Conservation (phyloP, 2,113 vertebrate species). For the Notothenia rossii region DNA sequence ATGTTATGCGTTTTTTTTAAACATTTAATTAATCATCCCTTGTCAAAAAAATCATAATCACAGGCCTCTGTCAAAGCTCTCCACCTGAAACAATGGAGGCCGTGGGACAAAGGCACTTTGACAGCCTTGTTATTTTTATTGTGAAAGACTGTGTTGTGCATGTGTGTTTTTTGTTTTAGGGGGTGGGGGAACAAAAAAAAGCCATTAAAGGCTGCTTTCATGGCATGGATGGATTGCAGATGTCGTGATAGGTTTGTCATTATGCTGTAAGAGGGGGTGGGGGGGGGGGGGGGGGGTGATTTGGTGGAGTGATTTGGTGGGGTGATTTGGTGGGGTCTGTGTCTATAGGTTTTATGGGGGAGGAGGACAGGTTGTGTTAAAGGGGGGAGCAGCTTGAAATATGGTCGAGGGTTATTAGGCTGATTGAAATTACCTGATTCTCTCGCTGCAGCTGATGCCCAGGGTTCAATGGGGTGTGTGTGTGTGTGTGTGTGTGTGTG, state of each 20-base stretch:
- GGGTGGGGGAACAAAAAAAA: conserved; percentile 24
- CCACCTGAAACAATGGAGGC: conserved; percentile 67
- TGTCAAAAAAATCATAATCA: conserved; percentile 60
- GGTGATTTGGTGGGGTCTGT: conserved; percentile 32
- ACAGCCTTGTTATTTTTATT: conserved; percentile 63
- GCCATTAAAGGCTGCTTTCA: conserved; percentile 60
- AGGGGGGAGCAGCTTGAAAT: conserved; percentile 71
- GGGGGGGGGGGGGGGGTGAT: not conserved
- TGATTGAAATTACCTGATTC: conserved; percentile 78
- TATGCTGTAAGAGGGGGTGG: conserved; percentile 44
- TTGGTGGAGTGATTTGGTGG: conserved; percentile 35
- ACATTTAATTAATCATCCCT: conserved; percentile 63
- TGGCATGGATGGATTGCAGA: conserved; percentile 60
- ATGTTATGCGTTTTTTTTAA: conserved; percentile 34
- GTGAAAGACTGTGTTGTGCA: conserved; percentile 39
- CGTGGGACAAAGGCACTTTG: conserved; percentile 42
- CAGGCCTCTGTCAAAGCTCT: conserved; percentile 34
- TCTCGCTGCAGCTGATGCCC: conserved; percentile 72
- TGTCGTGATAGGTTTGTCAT: conserved; percentile 61
- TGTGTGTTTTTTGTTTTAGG: conserved; percentile 31
- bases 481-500: no score
- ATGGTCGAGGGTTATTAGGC: conserved; percentile 74
- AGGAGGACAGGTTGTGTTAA: conserved; percentile 66
- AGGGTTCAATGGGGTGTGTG: conserved; percentile 22
- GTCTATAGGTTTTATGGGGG: conserved; percentile 56